Base-by-base conservation (phyloP, 2,888 invertebrate species). In the Synanthedon tipuliformis region DNA sequence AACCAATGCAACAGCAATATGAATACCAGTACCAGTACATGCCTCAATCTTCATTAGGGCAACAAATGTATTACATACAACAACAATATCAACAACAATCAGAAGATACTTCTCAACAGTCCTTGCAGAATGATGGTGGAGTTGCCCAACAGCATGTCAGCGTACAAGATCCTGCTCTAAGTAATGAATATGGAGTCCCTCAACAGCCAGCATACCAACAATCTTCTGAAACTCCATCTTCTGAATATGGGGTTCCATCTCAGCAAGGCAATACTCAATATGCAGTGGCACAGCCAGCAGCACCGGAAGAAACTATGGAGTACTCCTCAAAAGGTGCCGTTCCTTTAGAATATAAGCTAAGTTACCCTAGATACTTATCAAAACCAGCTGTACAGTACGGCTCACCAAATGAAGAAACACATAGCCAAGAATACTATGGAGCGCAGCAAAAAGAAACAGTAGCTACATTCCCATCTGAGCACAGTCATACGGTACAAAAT, bases 11-110 rank as follows among this genome's bases (percentile, higher is more conserved):
- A 48, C 73, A 81, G 23, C 78, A 74, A 41, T 80, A 81, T 54
- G 76, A 82, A 55, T 81, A 82, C 51, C 74, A 70, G 41, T 84
- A 82, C 55, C 75, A 76, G 53, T 77, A 83, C 53, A 69, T 75
- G 1, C 76, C 78, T 12, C 75, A 76, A 53, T 61, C 72, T 0
- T 60, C 66, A 34, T 57, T 65, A 4, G 66, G 68, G 8, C 65
- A 74, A 2, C 80, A 78, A 52, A 64, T 65, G 13, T 80, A 78
- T 59, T 79, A 80, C 56, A 63, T 69, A n/a, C 73, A 75, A 57
- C 64, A 73, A 34, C 76, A 80, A 55, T 77, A 81, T 53, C 73
- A 76, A 50, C 72, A 77, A 52, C 69, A 73, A 56, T 57, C 65
- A 54, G 61, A 69, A 53, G 54, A 57, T n/a, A 54, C 54, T 48